Conservation (phyloP, 2,113 vertebrate genomes). For the Gnathonemus echidnorhynchus region DNA sequence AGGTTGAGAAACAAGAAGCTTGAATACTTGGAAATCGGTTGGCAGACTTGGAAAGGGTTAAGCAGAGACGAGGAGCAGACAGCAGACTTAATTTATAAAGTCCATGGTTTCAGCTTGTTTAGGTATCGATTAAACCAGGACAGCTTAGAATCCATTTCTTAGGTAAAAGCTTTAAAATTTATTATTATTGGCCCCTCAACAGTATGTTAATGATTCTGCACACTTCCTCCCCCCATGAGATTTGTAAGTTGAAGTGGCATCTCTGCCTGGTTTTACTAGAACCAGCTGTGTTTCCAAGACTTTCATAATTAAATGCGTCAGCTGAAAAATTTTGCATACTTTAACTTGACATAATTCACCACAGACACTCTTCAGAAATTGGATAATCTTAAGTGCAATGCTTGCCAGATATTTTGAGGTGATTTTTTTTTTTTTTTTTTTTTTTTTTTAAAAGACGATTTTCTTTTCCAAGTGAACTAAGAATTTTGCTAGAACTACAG, state of each 20-base stretch:
- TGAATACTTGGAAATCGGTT: background rate
- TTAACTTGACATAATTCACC: constrained; percentile 25
- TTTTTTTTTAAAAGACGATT: background rate
- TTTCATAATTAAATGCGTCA: constrained; percentile 24
- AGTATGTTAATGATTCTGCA: constrained; percentile 3
- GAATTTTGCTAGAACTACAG: background rate
- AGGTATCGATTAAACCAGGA: constrained; percentile 13
- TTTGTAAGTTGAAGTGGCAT: constrained; percentile 21
- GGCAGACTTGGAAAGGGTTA: background rate
- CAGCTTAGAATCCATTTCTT: background rate
- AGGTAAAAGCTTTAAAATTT: background rate
- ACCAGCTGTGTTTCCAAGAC: constrained; percentile 21
- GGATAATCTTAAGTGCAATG: constrained; percentile 18
- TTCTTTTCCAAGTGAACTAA: background rate
- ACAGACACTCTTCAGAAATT: constrained; percentile 26
- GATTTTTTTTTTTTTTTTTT: constrained; percentile 8
- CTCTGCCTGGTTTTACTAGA: constrained; percentile 21
- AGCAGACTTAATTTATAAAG: background rate
- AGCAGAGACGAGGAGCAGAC: background rate
- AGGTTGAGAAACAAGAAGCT: background rate
- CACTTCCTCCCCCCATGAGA: background rate
- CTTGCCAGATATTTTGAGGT: constrained; percentile 20
- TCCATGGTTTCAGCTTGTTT: background rate
- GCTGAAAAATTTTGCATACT: constrained; percentile 15
- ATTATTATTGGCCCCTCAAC: background rate